Conservation (phyloP, 2,113 vertebrate genomes). For the Rhea pennata region DNA sequence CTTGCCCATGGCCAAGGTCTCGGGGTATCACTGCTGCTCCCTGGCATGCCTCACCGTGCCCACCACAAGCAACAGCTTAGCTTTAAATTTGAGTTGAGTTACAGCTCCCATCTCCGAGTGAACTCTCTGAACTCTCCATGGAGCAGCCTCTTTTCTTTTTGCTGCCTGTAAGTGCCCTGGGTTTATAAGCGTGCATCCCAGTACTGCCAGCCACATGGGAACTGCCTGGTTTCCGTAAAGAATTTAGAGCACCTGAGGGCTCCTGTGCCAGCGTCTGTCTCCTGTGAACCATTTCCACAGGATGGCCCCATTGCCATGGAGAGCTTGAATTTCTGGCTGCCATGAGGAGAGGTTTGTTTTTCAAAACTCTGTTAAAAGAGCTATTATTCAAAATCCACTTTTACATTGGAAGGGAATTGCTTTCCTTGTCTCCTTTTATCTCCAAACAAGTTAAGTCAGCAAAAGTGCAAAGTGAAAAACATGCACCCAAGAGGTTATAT, state of each 20-base stretch:
- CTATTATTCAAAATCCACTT: constrained; percentile 37
- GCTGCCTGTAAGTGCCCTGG: not conserved
- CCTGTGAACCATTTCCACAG: not conserved
- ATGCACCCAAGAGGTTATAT: constrained; percentile 61
- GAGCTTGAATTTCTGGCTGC: constrained; percentile 40
- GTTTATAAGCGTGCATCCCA: not conserved
- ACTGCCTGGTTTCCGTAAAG: not conserved
- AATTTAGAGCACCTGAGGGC: not conserved
- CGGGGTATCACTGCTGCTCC: not conserved
- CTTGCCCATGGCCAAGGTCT: not conserved
- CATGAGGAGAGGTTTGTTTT: constrained; percentile 5
- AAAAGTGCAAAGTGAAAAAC: constrained; percentile 54
- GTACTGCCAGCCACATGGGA: not conserved
- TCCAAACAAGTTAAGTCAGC: constrained; percentile 67
- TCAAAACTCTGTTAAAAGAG: constrained; percentile 20
- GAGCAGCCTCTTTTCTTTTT: not conserved
- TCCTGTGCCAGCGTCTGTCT: not conserved
- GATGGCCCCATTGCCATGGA: not conserved
- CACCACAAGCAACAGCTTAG: not conserved
- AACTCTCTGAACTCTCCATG: not conserved
- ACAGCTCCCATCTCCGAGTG: not conserved
- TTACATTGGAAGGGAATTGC: not conserved
- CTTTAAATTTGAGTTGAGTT: not conserved
- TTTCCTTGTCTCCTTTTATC: constrained; percentile 51
- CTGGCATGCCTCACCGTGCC: not conserved